phyloP scores from a whole-genome alignment of 2,888 invertebrate species.

The Lagria hirta region DNA sequence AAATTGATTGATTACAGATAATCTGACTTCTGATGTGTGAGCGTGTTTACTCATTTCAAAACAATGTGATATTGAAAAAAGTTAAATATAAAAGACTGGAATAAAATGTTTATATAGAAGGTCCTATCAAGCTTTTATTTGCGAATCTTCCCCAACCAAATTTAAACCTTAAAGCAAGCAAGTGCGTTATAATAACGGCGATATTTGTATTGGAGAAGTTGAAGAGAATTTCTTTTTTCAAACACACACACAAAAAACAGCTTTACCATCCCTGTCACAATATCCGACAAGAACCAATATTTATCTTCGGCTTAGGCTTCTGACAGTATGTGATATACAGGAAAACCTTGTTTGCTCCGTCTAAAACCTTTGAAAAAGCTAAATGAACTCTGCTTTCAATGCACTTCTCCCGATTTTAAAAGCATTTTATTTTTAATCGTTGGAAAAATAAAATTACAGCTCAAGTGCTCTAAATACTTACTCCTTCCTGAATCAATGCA shows the following conservation, averaged over 20 bases:
- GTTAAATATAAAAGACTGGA: constrained; percentile 12
- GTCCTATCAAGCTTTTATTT: constrained; percentile 14
- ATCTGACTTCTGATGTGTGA: too few species aligned
- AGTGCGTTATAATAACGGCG: constrained; percentile 32
- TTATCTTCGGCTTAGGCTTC: constrained; percentile 44
- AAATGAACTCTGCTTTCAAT: constrained; percentile 30
- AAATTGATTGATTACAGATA: too few species aligned
- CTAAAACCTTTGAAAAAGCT: constrained; percentile 34
- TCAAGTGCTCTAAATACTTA: constrained; percentile 7
- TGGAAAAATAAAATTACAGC: background rate
- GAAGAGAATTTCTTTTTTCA: constrained; percentile 33
- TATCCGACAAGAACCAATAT: constrained; percentile 46
- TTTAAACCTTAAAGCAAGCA: constrained; percentile 26
- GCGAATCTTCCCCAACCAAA: constrained; percentile 23
- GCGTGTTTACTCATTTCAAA: too few species aligned
- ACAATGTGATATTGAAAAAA: too few species aligned
- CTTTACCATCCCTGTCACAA: constrained; percentile 39
- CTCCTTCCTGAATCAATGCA: constrained; percentile 73
- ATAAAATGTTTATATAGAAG: constrained; percentile 15
- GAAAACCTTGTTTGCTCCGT: constrained; percentile 39
- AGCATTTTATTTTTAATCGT: too few species aligned
- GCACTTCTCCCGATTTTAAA: constrained; percentile 14
- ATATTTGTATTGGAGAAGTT: constrained; percentile 37
- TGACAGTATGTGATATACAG: constrained; percentile 42
- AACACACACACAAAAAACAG: constrained; percentile 35